Conservation (phyloP, 2,888 invertebrate genomes). For the Cheilosia impressa region DNA sequence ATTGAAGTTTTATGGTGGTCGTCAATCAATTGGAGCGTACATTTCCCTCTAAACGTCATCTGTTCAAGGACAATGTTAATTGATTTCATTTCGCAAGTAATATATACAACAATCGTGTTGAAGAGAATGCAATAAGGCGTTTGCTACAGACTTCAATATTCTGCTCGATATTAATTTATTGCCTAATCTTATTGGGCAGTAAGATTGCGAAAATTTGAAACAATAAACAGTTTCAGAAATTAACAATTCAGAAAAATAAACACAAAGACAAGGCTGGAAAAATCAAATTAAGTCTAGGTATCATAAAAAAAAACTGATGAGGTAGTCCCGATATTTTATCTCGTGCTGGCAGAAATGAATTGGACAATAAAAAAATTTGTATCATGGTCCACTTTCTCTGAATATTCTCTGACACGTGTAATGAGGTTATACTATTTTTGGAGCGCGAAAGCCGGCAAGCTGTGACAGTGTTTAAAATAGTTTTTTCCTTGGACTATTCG, state of each 20-base stretch:
- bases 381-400: not conserved
- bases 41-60: slow-evolving; percentile 65
- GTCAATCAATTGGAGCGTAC: slow-evolving; percentile 70
- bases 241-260: slow-evolving; percentile 42
- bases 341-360: not conserved
- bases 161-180: slow-evolving; percentile 45
- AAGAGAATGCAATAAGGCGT: slow-evolving; percentile 65
- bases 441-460: too few relatives aligned
- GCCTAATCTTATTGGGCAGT: too few relatives aligned
- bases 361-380: not conserved
- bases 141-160: slow-evolving; percentile 45
- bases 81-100: slow-evolving; percentile 68
- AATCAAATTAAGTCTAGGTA: slow-evolving; percentile 18
- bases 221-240: slow-evolving; percentile 27
- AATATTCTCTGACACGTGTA: not conserved
- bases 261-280: slow-evolving; percentile 4
- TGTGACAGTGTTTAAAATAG: too few relatives aligned
- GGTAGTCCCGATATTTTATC: not conserved
- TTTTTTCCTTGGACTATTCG: too few relatives aligned
- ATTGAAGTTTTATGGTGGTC: slow-evolving; percentile 67
- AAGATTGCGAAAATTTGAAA: slow-evolving; percentile 12
- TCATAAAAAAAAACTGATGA: not conserved
- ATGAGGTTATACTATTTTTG: too few relatives aligned
- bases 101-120: slow-evolving; percentile 53
- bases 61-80: slow-evolving; percentile 70